A percentile compares a stretch with the other conserved stretches of the same genome.
These are phyloP conservation scores for Muscicapa striata DNA, from an alignment of 2,797 vertebrate genomes.

Conservation along the genomic window DNA sequence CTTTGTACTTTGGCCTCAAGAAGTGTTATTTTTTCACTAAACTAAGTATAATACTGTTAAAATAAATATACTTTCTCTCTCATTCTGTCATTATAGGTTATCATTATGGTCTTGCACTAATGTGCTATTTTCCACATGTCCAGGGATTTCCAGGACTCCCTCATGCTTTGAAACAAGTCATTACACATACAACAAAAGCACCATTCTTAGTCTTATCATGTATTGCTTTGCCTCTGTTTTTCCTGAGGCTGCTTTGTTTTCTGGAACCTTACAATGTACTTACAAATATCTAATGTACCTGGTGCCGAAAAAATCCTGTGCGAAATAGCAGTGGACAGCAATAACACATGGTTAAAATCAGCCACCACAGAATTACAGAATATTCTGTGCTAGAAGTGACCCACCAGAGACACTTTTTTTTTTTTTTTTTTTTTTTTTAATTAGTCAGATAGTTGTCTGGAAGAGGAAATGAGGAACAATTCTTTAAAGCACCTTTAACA, in stretches of 20 bases:
- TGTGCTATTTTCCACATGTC: background rate
- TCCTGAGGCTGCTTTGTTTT: background rate
- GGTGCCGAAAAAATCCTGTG: background rate
- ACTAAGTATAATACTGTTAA: background rate
- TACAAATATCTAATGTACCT: background rate
- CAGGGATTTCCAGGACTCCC: background rate
- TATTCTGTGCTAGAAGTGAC: background rate
- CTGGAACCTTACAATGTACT: background rate
- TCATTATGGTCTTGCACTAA: background rate
- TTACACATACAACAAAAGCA: background rate
- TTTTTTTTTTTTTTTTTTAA: background rate
- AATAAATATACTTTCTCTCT: background rate
- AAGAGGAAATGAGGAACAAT: background rate
- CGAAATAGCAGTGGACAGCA: background rate
- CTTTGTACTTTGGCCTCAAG: background rate
- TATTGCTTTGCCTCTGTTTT: background rate
- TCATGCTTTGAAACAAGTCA: background rate
- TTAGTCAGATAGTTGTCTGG: background rate
- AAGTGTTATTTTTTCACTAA: background rate
- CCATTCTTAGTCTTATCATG: background rate
- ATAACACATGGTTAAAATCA: background rate
- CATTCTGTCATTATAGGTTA: slow-evolving; percentile 17
- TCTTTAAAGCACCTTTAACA: background rate
- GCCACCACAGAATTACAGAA: background rate
- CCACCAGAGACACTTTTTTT: background rate